Evolutionary conservation across 2,888 invertebrate genomes (phyloP).

Genomic region (Spilarctia lutea): DNA sequence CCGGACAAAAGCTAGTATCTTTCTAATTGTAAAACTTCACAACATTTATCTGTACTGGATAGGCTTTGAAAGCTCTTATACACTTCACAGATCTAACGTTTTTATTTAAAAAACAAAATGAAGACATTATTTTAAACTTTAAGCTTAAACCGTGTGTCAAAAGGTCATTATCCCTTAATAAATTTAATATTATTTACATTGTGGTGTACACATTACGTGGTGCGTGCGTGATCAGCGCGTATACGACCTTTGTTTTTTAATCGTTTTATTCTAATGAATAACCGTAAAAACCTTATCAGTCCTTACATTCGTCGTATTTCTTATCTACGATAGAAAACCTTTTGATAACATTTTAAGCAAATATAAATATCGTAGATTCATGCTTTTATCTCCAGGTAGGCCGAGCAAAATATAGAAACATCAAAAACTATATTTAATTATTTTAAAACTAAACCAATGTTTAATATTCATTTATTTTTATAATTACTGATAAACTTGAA

Average conservation of each 20-base stretch:
- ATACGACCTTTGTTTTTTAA: not conserved
- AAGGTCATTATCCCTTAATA: not conserved
- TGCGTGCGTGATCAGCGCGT: not conserved
- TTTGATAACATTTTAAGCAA: no score
- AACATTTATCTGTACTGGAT: no score
- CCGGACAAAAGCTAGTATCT: no score
- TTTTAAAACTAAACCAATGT: no score
- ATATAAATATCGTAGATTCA: no score
- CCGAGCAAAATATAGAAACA: no score
- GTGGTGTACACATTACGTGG: not conserved
- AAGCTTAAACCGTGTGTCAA: not conserved
- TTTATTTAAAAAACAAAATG: not conserved
- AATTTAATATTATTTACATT: not conserved
- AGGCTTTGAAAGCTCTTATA: no score
- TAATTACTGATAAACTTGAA: no score
- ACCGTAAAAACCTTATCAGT: slow-evolving; percentile 1
- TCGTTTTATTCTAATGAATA: slow-evolving; percentile 5
- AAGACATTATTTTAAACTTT: not conserved
- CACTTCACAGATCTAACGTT: not conserved
- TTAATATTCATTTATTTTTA: no score
- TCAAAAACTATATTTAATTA: no score
- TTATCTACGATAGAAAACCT: not conserved
- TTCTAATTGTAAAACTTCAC: no score
- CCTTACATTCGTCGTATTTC: slow-evolving; percentile 6
- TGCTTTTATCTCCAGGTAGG: no score